Evolutionary conservation across 2,113 vertebrate species (phyloP).

Genomic region (Turnix velox): DNA sequence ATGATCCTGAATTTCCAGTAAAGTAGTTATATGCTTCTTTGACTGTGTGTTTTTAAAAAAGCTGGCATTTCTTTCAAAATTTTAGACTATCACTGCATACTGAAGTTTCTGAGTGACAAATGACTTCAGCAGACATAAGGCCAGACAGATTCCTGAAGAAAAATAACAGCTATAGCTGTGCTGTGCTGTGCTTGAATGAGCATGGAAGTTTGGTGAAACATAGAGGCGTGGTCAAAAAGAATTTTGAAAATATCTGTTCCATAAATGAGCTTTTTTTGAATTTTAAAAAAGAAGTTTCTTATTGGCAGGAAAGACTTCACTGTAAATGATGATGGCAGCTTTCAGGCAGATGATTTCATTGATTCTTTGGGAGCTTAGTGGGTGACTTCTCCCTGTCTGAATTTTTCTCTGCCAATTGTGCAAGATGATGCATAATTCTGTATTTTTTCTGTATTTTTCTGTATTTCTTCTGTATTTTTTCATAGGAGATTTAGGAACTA

Average conservation of each 20-base stretch:
- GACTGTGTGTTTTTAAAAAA: background rate
- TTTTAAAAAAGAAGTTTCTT: conserved; percentile 40
- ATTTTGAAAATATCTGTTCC: conserved; percentile 25
- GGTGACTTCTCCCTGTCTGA: background rate
- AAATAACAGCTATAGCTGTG: background rate
- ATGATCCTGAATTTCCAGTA: background rate
- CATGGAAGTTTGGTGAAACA: background rate
- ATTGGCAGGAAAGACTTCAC: background rate
- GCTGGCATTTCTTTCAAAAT: background rate
- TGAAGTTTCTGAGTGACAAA: background rate
- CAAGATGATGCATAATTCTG: background rate
- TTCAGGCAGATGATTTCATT: background rate
- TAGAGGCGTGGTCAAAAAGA: background rate
- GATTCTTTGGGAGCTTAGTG: background rate
- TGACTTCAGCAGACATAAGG: background rate
- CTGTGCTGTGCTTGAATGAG: conserved; percentile 37
- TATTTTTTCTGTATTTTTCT: background rate
- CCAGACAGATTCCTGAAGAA: conserved; percentile 11
- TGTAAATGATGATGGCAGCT: background rate
- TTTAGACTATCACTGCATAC: background rate
- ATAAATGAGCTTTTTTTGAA: background rate
- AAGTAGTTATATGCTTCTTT: background rate
- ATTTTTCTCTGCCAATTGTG: background rate
- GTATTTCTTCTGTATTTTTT: background rate
- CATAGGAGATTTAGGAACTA: background rate